These are phyloP conservation scores for Sturnus vulgaris DNA, from an alignment of 2,113 vertebrate species.

Conservation along the genomic window DNA sequence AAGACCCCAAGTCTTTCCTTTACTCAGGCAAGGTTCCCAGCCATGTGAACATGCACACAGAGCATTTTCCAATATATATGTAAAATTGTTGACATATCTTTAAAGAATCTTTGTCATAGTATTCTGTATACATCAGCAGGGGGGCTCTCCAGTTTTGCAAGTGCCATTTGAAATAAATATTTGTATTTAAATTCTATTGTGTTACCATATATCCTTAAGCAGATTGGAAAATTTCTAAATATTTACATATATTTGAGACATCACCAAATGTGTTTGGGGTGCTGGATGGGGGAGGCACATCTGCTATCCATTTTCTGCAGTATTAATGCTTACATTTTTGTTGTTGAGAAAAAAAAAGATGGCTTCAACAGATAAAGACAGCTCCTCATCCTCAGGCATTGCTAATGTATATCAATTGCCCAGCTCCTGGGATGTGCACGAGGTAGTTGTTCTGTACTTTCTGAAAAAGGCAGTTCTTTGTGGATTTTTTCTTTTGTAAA, in stretches of 20 bases:
- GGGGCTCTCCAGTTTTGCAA: background rate
- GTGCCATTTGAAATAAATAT: background rate
- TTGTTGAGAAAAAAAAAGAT: background rate
- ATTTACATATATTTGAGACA: slow-evolving; percentile 17
- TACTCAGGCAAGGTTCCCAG: background rate
- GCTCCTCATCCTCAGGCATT: background rate
- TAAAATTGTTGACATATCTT: background rate
- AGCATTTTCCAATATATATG: background rate
- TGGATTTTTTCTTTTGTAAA: background rate
- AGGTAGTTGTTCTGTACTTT: background rate
- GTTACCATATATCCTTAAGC: background rate
- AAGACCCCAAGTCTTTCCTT: background rate
- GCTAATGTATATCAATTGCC: background rate
- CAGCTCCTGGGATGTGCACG: background rate
- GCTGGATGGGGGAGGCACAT: background rate
- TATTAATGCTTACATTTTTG: background rate
- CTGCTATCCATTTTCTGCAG: slow-evolving; percentile 11
- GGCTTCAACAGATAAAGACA: background rate
- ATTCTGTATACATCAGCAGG: background rate
- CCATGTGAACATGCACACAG: background rate
- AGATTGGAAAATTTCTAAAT: background rate
- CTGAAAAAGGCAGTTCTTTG: background rate
- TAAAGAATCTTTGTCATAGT: background rate
- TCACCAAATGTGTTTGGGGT: background rate
- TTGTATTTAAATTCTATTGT: background rate